These are phyloP conservation scores for Nothobranchius furzeri DNA, from an alignment of 2,113 vertebrate genomes.

Conservation along the genomic window DNA sequence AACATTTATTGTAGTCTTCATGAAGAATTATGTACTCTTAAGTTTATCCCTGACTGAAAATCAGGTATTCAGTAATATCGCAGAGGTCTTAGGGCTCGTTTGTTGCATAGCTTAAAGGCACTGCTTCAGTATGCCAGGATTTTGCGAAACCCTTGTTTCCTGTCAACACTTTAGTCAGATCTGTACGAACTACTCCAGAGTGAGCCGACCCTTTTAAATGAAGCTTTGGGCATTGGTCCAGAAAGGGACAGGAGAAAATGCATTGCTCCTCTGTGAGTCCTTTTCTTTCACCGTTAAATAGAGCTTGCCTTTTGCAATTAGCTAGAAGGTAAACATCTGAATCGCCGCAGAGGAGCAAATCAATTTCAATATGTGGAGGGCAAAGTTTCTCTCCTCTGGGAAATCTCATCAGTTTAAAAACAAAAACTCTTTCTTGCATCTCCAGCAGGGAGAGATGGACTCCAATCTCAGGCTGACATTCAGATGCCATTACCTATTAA, in stretches of 20 bases:
- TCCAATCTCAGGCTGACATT: slow-evolving; percentile 10
- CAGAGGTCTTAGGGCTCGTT: slow-evolving; percentile 17
- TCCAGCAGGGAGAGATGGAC: slow-evolving; percentile 28
- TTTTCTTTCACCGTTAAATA: slow-evolving; percentile 39
- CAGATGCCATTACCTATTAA: slow-evolving; percentile 11
- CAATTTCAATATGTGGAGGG: slow-evolving; percentile 74
- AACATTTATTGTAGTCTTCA: slow-evolving; percentile 23
- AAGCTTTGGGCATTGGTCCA: slow-evolving; percentile 43
- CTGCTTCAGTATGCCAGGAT: slow-evolving; percentile 1
- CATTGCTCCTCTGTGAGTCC: slow-evolving; percentile 45
- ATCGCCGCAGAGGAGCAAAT: slow-evolving; percentile 60
- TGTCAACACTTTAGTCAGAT: slow-evolving; percentile 24
- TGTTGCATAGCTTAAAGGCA: not conserved
- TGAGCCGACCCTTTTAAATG: slow-evolving; percentile 36
- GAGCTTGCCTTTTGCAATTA: slow-evolving; percentile 67
- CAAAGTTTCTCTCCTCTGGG: slow-evolving; percentile 58
- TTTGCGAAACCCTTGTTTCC: not conserved
- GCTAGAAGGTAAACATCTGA: slow-evolving; percentile 70
- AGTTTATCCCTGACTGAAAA: slow-evolving; percentile 25
- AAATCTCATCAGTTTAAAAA: slow-evolving; percentile 68
- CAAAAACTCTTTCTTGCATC: slow-evolving; percentile 47
- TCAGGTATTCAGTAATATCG: not conserved
- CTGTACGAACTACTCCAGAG: slow-evolving; percentile 19
- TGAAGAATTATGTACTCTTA: slow-evolving; percentile 35
- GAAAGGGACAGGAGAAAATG: slow-evolving; percentile 37